Percentiles rank a stretch among this genome's conserved stretches.
phyloP scores from a whole-genome alignment of 2,888 invertebrate species.

The Melieria omissa region DNA sequence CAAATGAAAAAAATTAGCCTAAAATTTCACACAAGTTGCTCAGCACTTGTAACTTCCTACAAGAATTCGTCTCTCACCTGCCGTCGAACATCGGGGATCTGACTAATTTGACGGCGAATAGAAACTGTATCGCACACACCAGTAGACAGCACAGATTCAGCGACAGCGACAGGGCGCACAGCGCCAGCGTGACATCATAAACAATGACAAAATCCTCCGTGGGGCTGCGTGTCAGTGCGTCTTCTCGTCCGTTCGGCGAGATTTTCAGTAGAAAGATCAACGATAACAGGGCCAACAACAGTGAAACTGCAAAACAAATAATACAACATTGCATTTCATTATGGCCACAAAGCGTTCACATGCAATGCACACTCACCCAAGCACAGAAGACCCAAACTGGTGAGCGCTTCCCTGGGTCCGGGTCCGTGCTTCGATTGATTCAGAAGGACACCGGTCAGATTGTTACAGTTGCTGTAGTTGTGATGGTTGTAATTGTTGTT shows the following conservation, averaged over 20 bases:
- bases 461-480: constrained; percentile 54
- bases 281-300: constrained; percentile 84
- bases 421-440: constrained; percentile 67
- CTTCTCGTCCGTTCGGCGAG: constrained; percentile 71
- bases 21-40: background rate
- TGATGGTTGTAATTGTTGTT: constrained; percentile 44
- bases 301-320: constrained; percentile 71
- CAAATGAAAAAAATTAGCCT: background rate
- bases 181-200: constrained; percentile 90
- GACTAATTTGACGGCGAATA: constrained; percentile 92
- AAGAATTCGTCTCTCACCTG: constrained; percentile 67
- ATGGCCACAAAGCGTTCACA: too few species aligned
- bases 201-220: constrained; percentile 88
- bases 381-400: constrained; percentile 86
- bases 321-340: background rate
- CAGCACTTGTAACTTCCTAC: background rate
- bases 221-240: constrained; percentile 68
- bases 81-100: constrained; percentile 83
- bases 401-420: constrained; percentile 82
- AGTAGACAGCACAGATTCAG: constrained; percentile 90
- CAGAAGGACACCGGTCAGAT: constrained; percentile 45
- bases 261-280: constrained; percentile 87
- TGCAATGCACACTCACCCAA: constrained; percentile 66
- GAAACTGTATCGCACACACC: constrained; percentile 93
- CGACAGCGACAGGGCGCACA: constrained; percentile 88